Evolutionary conservation across 1,140 invertebrate genomes (phyloP).

Genomic region (Drosophila auraria): DNA sequence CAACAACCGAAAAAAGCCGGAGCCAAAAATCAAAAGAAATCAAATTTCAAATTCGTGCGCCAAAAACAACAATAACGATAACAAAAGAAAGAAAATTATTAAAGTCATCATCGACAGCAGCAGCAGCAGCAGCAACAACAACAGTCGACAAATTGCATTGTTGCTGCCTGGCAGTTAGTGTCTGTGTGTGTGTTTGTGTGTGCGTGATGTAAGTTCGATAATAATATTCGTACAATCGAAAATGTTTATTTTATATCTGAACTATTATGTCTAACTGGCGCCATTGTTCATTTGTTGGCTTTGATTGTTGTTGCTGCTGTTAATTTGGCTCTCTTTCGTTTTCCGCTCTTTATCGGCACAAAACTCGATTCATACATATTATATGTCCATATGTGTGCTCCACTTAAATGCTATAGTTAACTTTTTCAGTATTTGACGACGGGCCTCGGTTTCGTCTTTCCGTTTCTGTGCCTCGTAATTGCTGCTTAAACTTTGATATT

Average conservation of each 20-base stretch:
- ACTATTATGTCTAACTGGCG: slow-evolving; percentile 37
- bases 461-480: not conserved
- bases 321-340: slow-evolving; percentile 31
- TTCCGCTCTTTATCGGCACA: slow-evolving; percentile 24
- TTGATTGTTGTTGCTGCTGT: slow-evolving; percentile 3
- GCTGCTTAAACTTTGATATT: not conserved
- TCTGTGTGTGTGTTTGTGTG: slow-evolving; percentile 1
- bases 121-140: slow-evolving; percentile 6
- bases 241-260: slow-evolving; percentile 28
- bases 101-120: slow-evolving; percentile 34
- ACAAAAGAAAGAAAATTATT: slow-evolving; percentile 40
- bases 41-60: slow-evolving; percentile 48
- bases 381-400: slow-evolving; percentile 1
- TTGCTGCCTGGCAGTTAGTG: slow-evolving; percentile 6
- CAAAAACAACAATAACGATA: slow-evolving; percentile 11
- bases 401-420: slow-evolving; percentile 5
- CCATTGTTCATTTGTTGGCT: slow-evolving; percentile 30
- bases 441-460: not conserved
- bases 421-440: slow-evolving; percentile 1
- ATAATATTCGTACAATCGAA: slow-evolving; percentile 29
- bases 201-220: slow-evolving; percentile 46
- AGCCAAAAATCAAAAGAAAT: slow-evolving; percentile 49
- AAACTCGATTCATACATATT: slow-evolving; percentile 6
- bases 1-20: slow-evolving; percentile 1
- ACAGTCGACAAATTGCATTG: slow-evolving; percentile 29